Evolutionary conservation across 2,797 vertebrate species (phyloP), one percentile per base, ranked within the genome.

Genomic region (Loris lydekkerianus): DNA sequence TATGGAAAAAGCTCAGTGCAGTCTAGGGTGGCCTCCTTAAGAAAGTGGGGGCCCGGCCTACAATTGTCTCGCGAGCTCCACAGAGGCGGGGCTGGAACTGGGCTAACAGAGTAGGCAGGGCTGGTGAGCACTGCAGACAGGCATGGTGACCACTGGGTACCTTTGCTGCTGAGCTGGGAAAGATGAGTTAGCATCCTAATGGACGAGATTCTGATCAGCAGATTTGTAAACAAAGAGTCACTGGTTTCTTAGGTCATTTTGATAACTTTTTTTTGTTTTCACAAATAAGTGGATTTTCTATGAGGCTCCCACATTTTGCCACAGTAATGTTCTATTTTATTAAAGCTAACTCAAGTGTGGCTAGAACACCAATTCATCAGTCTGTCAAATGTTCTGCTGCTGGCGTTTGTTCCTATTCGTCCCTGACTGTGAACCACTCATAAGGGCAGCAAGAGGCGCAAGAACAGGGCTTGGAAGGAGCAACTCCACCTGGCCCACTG

Each of bases 381-480:
- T n/a, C 46, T 40, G 20, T 21, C 21, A 14, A 0, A 4, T 10
- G 53, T 4, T 40, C 37, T 77, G 81, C 85, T 58, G 63, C 58
- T 0, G 0, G 29, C 0, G 0, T 25, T 5, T 10, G 49, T 65
- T 43, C 80, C 8, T 31, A 1, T 34, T 7, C 5, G 1, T 40
- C 27, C 31, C 14, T 17, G 4, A 49, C 58, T 15, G 2, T 1
- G 67, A 93, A 67, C 31, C 31, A 67, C 60, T 53, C 65, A 29
- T 13, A n/a, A 37, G 20, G 31, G 34, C 21, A 17, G 60, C 56
- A 63, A 3, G 49, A 63, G 80, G 73, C 3, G 2, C 18, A 20
- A n/a, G 29, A 29, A 3, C 13, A 5, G 43, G 63, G 56, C 73
- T 40, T 1, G 0, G 34, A 3, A 31, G n/a, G 75, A n/a, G 5